Evolutionary conservation across 2,888 invertebrate genomes (phyloP).

Genomic region (Troides aeacus): DNA sequence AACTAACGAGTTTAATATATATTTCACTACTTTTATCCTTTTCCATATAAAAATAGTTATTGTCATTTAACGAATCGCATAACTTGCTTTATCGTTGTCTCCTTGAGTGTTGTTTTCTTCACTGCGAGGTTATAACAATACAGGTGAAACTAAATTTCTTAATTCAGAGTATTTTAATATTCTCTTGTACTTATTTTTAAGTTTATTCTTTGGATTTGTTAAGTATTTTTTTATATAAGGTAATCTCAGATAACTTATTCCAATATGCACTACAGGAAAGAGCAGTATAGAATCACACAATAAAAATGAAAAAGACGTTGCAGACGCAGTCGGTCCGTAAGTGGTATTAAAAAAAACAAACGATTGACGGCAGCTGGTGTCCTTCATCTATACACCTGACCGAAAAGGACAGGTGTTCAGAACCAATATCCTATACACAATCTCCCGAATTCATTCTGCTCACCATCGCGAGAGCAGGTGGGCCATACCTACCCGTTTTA

Average conservation of each 20-base stretch:
- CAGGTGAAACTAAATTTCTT: too few species aligned
- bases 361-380: slow-evolving; percentile 31
- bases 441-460: slow-evolving; percentile 33
- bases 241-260: neutral
- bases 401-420: slow-evolving; percentile 60
- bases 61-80: too few species aligned
- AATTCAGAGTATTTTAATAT: too few species aligned
- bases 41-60: too few species aligned
- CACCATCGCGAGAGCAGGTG: slow-evolving; percentile 36
- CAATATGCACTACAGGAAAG: neutral
- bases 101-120: too few species aligned
- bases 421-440: slow-evolving; percentile 40
- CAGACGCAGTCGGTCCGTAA: neutral
- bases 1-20: too few species aligned
- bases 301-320: slow-evolving; percentile 16
- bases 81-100: too few species aligned
- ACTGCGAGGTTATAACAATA: too few species aligned
- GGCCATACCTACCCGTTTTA: slow-evolving; percentile 34
- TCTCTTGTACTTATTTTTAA: too few species aligned
- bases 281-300: slow-evolving; percentile 1
- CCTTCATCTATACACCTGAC: slow-evolving; percentile 54
- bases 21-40: too few species aligned
- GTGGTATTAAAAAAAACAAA: slow-evolving; percentile 37
- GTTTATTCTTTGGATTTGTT: too few species aligned
- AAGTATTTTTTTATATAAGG: too few species aligned